phyloP scores from a whole-genome alignment of 2,888 invertebrate species.

The Lucinisca nassula region DNA sequence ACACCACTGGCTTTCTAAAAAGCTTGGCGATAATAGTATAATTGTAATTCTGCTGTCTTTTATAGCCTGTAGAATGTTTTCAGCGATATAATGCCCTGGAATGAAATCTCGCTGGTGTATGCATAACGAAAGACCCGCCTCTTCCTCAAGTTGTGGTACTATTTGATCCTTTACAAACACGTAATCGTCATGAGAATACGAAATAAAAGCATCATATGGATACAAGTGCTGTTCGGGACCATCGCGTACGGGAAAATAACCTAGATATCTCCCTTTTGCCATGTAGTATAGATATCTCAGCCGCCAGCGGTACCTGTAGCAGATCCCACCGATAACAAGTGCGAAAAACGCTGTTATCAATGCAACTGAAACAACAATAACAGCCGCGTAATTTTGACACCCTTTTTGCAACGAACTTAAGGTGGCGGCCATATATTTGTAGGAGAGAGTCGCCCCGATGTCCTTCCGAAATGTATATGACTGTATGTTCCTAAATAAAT shows the following conservation, averaged over 20 bases:
- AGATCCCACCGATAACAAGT: slow-evolving; percentile 36
- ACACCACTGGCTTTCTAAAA: slow-evolving; percentile 70
- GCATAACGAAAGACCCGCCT: slow-evolving; percentile 59
- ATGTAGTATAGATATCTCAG: slow-evolving; percentile 61
- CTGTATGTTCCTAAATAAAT: slow-evolving; percentile 7
- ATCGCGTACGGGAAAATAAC: slow-evolving; percentile 8
- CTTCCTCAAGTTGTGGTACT: slow-evolving; percentile 32
- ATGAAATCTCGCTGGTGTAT: slow-evolving; percentile 73
- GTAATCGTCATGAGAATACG: slow-evolving; percentile 55
- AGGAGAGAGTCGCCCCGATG: neutral
- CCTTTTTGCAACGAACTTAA: neutral
- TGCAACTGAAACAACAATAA: neutral
- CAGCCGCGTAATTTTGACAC: slow-evolving; percentile 11
- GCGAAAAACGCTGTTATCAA: neutral
- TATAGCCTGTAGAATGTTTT: slow-evolving; percentile 71
- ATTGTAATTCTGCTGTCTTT: slow-evolving; percentile 71
- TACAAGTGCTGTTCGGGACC: slow-evolving; percentile 23
- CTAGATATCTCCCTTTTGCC: slow-evolving; percentile 38
- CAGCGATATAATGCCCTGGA: slow-evolving; percentile 65
- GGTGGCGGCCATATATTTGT: neutral
- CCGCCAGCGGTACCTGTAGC: slow-evolving; percentile 63
- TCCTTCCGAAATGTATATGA: slow-evolving; percentile 11
- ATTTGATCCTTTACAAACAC: slow-evolving; percentile 30
- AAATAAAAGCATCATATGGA: slow-evolving; percentile 69
- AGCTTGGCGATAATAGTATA: slow-evolving; percentile 62